Percentiles rank a stretch among this genome's conserved stretches.
These are phyloP conservation scores for Lytechinus variegatus DNA, from an alignment of 35 echinoderm and acorn worm species.

Conservation along the genomic window DNA sequence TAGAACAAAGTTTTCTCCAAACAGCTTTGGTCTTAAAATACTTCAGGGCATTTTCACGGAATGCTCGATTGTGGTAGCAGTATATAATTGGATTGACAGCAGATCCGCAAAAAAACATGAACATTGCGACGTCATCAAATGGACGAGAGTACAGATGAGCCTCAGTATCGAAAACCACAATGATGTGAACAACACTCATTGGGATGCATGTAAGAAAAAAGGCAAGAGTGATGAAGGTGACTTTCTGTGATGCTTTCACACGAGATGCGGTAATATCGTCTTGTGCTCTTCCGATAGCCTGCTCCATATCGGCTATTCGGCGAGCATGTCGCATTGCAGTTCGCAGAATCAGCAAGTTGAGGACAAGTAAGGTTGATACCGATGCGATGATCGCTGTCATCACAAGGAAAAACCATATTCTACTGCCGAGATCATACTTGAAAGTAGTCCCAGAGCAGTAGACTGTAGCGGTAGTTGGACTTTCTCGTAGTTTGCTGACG, in stretches of 20 bases:
- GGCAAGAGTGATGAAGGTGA: neutral
- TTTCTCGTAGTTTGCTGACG: neutral
- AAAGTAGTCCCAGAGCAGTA: neutral
- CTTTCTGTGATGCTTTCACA: neutral
- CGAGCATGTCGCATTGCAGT: neutral
- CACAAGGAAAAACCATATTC: neutral
- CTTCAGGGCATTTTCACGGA: neutral
- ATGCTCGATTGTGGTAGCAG: neutral
- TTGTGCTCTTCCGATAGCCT: neutral
- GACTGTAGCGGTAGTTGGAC: neutral
- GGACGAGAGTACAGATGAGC: neutral
- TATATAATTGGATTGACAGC: neutral
- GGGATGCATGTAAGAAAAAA: neutral
- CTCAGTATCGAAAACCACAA: neutral
- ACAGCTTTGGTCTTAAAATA: neutral
- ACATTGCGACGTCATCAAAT: neutral
- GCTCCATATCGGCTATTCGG: neutral
- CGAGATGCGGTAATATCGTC: neutral
- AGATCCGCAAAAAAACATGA: neutral
- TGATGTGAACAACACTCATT: neutral
- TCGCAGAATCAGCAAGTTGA: neutral
- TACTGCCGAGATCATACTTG: neutral
- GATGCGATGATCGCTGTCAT: neutral
- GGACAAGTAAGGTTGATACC: neutral
- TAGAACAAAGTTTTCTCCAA: neutral